These are phyloP conservation scores for Melanotaenia duboulayi DNA, from an alignment of 2,113 vertebrate species.

Conservation along the genomic window DNA sequence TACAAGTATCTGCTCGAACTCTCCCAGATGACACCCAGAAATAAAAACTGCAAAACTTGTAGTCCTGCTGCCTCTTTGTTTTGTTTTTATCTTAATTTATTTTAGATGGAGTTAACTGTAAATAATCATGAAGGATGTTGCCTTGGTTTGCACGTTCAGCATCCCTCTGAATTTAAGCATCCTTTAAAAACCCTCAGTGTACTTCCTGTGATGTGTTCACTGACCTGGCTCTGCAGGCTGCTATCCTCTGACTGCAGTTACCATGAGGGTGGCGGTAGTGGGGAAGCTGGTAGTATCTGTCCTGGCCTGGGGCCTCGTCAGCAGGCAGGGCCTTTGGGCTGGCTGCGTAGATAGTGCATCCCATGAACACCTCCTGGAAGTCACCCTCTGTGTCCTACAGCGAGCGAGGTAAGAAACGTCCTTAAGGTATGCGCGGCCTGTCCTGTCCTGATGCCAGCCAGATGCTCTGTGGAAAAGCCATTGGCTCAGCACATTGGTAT, in stretches of 20 bases:
- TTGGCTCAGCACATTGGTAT: constrained; percentile 76
- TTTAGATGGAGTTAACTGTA: too few relatives aligned
- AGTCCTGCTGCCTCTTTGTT: background rate
- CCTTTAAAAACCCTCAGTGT: background rate
- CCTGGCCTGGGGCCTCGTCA: constrained; percentile 76
- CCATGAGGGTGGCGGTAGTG: constrained; percentile 68
- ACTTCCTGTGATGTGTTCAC: constrained; percentile 39
- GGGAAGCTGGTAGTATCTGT: constrained; percentile 65
- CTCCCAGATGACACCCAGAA: background rate
- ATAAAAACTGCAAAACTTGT: background rate
- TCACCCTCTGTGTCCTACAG: constrained; percentile 56
- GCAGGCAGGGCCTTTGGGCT: constrained; percentile 81
- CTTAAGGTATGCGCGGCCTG: constrained; percentile 60
- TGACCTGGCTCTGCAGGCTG: constrained; percentile 75
- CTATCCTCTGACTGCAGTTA: constrained; percentile 77
- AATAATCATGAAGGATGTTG: background rate
- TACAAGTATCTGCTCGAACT: background rate
- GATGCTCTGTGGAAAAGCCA: constrained; percentile 76
- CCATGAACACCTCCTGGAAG: constrained; percentile 78
- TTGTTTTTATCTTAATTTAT: too few relatives aligned
- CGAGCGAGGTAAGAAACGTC: constrained; percentile 48
- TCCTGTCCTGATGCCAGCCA: constrained; percentile 72
- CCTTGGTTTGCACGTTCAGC: background rate
- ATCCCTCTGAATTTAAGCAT: background rate
- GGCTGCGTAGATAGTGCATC: constrained; percentile 83